These are phyloP conservation scores for Caenorhabditis macrosperma DNA, from an alignment of 2,888 invertebrate species.

Conservation along the genomic window DNA sequence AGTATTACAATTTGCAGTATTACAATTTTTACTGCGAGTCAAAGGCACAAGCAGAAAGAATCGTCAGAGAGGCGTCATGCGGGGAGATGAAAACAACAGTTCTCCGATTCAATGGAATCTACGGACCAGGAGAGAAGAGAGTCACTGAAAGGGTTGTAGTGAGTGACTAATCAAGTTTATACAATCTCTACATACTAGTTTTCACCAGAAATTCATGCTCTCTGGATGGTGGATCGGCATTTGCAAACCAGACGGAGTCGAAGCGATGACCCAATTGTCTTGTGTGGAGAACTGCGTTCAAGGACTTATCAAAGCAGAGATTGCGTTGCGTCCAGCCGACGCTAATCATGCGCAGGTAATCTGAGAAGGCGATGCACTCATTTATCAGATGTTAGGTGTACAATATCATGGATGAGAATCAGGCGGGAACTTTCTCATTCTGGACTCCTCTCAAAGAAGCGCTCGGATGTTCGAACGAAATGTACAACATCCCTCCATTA, in stretches of 20 bases:
- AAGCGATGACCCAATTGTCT: slow-evolving; percentile 42
- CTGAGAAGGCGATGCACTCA: not conserved
- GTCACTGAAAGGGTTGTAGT: slow-evolving; percentile 51
- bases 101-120: slow-evolving; percentile 53
- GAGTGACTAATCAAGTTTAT: not conserved
- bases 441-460: slow-evolving; percentile 41
- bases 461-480: not conserved
- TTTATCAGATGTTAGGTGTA: slow-evolving; percentile 28
- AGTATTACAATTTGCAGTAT: too few relatives aligned
- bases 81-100: slow-evolving; percentile 20
- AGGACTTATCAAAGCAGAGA: slow-evolving; percentile 37
- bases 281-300: slow-evolving; percentile 53
- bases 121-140: slow-evolving; percentile 54
- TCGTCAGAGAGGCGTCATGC: slow-evolving; percentile 23
- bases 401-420: slow-evolving; percentile 42
- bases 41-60: slow-evolving; percentile 41
- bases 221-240: slow-evolving; percentile 47
- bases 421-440: slow-evolving; percentile 45
- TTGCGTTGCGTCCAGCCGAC: not conserved
- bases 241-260: slow-evolving; percentile 21
- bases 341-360: slow-evolving; percentile 26
- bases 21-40: slow-evolving; percentile 55
- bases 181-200: not conserved
- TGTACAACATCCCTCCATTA: not conserved
- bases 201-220: slow-evolving; percentile 39